phyloP scores from a whole-genome alignment of 2,113 vertebrate genomes.

The Strix aluco region DNA sequence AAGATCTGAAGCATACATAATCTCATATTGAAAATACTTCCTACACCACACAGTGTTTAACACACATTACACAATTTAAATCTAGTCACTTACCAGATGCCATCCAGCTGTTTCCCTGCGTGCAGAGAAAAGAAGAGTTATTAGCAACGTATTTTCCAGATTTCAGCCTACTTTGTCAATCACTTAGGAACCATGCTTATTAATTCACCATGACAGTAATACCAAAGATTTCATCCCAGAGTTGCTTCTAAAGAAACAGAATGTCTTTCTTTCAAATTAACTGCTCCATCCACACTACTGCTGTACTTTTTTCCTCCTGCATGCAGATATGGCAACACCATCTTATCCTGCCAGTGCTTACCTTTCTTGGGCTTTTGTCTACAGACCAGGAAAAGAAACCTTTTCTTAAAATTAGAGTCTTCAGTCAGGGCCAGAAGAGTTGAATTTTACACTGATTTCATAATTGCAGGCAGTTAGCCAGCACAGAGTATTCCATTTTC shows the following conservation, averaged over 20 bases:
- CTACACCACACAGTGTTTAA: background rate
- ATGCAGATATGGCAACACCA: background rate
- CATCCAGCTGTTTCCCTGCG: constrained; percentile 93
- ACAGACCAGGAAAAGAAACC: background rate
- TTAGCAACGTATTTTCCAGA: background rate
- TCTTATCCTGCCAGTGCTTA: background rate
- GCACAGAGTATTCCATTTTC: background rate
- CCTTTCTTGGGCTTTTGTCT: background rate
- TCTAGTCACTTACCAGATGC: constrained; percentile 89
- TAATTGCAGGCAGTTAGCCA: background rate
- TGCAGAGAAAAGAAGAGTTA: constrained; percentile 61
- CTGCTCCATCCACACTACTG: background rate
- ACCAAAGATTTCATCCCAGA: background rate
- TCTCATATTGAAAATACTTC: background rate
- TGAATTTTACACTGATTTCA: background rate
- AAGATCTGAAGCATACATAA: background rate
- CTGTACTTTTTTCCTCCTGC: background rate
- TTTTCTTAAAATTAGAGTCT: background rate
- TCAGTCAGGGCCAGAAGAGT: background rate
- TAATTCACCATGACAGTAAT: background rate
- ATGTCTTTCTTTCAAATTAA: background rate
- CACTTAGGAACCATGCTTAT: background rate
- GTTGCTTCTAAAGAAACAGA: background rate
- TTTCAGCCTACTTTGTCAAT: constrained; percentile 9
- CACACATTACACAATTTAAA: background rate